Evolutionary conservation across 2,888 invertebrate genomes (phyloP).

Genomic region (Xestobium rufovillosum): DNA sequence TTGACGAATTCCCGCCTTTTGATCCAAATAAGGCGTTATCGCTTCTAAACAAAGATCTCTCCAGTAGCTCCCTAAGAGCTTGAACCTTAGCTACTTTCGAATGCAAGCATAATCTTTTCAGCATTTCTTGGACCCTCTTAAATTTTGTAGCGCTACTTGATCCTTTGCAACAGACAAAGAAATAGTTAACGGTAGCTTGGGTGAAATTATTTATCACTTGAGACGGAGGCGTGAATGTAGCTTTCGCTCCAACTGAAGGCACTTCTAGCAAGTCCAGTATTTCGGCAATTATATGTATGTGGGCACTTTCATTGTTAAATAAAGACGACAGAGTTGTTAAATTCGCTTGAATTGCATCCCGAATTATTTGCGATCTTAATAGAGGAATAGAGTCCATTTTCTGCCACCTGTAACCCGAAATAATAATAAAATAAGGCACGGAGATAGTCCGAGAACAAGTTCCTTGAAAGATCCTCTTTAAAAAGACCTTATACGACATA

Average conservation of each 20-base stretch:
- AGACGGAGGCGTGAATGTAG: conserved; percentile 49
- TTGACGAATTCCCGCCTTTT: conserved; percentile 42
- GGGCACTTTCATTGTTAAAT: conserved; percentile 37
- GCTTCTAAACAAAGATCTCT: conserved; percentile 61
- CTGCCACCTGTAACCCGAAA: conserved; percentile 53
- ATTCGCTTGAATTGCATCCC: conserved; percentile 44
- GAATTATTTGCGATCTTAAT: conserved; percentile 42
- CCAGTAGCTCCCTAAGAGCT: conserved; percentile 65
- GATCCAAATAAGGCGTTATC: conserved; percentile 66
- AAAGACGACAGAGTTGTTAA: conserved; percentile 43
- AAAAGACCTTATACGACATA: no score
- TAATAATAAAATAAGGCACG: no score
- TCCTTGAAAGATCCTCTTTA: no score
- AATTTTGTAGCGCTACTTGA: conserved; percentile 58
- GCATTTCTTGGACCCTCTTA: conserved; percentile 55
- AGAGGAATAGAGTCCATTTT: conserved; percentile 43
- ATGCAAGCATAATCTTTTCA: conserved; percentile 57
- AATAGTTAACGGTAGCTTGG: conserved; percentile 65
- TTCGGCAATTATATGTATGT: conserved; percentile 51
- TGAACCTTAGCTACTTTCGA: conserved; percentile 64
- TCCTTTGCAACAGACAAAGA: conserved; percentile 65
- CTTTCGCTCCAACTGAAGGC: conserved; percentile 44
- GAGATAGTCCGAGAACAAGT: no score
- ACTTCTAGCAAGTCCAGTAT: conserved; percentile 59
- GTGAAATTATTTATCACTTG: conserved; percentile 63